Conservation (phyloP, 2,888 invertebrate species). For the Pegoplata infirma region DNA sequence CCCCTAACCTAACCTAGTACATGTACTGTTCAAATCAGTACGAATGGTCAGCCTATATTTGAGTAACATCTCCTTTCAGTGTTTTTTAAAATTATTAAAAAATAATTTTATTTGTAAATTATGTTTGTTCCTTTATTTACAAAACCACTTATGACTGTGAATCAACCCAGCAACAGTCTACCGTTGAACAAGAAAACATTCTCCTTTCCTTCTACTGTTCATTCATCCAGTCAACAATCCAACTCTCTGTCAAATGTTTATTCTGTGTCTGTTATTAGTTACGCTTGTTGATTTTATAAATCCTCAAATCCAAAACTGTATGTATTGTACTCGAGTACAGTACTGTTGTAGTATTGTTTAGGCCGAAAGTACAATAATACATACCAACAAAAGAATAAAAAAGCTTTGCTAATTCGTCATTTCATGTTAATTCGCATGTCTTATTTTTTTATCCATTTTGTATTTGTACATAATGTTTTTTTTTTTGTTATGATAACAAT, state of each 20-base stretch:
- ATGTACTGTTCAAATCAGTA: no score
- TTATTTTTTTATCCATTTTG: background rate
- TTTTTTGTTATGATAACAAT: no score
- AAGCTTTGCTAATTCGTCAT: slow-evolving; percentile 34
- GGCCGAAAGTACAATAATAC: slow-evolving; percentile 5
- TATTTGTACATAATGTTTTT: no score
- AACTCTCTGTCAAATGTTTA: slow-evolving; percentile 3
- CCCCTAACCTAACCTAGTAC: no score
- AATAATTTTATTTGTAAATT: no score
- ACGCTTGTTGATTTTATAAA: slow-evolving; percentile 57
- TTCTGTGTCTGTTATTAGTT: slow-evolving; percentile 45
- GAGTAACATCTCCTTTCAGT: no score
- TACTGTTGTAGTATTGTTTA: slow-evolving; percentile 36
- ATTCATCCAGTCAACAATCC: slow-evolving; percentile 19
- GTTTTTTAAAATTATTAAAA: no score
- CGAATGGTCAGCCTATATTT: no score
- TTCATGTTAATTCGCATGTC: slow-evolving; percentile 25
- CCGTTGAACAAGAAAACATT: slow-evolving; percentile 20
- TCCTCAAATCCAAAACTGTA: background rate
- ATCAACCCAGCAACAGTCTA: background rate
- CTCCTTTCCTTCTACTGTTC: no score
- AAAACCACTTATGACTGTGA: background rate
- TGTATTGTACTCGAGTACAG: slow-evolving; percentile 35
- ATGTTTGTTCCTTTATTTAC: background rate
- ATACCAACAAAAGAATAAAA: slow-evolving; percentile 15